Conservation (phyloP, 2,888 invertebrate species). For the Alloscopus bannaensis region DNA sequence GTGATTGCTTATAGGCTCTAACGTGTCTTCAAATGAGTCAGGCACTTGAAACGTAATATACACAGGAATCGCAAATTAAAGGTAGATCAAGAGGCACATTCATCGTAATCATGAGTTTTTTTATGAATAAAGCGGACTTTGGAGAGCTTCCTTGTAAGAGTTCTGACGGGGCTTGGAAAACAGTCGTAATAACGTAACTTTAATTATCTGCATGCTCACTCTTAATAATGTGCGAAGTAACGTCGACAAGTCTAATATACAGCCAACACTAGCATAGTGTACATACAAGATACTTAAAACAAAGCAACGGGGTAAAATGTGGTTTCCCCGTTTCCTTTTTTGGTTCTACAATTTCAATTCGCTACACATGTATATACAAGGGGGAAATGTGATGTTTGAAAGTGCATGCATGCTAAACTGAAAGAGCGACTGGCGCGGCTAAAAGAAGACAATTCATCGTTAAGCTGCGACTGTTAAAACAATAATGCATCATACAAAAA, state of each 20-base stretch:
- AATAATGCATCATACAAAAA: slow-evolving; percentile 48
- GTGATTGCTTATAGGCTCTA: not conserved
- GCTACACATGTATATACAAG: not conserved
- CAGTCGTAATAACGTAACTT: not conserved
- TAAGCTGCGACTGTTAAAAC: slow-evolving; percentile 21
- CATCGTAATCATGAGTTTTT: no score
- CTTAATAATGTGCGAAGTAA: not conserved
- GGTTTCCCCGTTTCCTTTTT: not conserved
- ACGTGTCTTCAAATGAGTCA: slow-evolving; percentile 17
- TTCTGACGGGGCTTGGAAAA: not conserved
- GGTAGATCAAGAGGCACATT: slow-evolving; percentile 5
- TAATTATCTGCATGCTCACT: not conserved
- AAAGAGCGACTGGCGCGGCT: not conserved
- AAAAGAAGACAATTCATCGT: not conserved
- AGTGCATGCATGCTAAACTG: not conserved
- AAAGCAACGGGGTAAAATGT: no score
- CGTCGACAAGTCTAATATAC: not conserved
- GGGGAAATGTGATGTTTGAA: not conserved
- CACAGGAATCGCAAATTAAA: not conserved
- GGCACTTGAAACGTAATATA: slow-evolving; percentile 32
- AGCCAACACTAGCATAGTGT: no score
- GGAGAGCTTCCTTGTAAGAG: not conserved
- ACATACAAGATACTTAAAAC: no score
- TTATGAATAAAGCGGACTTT: not conserved
- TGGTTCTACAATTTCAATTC: no score